A percentile compares a stretch with the other conserved stretches of the same genome.
Evolutionary conservation across 2,797 vertebrate genomes (phyloP).

Genomic region (Dipus sagitta): DNA sequence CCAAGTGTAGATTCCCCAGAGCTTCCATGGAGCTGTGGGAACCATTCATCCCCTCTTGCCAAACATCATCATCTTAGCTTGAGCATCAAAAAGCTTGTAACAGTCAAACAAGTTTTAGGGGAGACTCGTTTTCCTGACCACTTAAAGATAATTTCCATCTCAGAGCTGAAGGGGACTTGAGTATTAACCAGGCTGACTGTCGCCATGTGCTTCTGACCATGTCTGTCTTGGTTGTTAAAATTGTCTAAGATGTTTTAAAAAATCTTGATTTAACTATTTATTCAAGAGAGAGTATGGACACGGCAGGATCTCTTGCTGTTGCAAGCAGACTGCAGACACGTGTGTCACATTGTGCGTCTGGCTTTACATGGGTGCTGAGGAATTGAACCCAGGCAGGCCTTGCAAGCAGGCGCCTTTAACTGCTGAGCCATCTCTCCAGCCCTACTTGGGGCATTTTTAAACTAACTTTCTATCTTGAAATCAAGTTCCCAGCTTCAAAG

Average conservation of each 20-base stretch:
- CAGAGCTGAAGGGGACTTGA: neutral
- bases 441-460: neutral
- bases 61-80: slow-evolving; percentile 15
- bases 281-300: too few relatives aligned
- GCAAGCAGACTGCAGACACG: too few relatives aligned
- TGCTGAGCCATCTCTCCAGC: neutral
- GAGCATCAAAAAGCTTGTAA: neutral
- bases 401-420: too few relatives aligned
- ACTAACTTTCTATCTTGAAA: neutral
- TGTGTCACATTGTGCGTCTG: too few relatives aligned
- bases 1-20: neutral
- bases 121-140: neutral
- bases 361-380: too few relatives aligned
- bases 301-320: too few relatives aligned
- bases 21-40: neutral
- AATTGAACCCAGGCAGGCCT: too few relatives aligned
- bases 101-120: neutral
- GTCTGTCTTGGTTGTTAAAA: neutral
- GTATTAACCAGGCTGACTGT: neutral
- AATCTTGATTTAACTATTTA: too few relatives aligned
- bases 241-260: too few relatives aligned
- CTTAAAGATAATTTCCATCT: slow-evolving; percentile 6
- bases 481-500: neutral
- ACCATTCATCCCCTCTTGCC: neutral
- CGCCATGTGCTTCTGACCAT: neutral